These are phyloP conservation scores for Lophius americanus DNA, from an alignment of 2,797 vertebrate genomes.

Conservation along the genomic window DNA sequence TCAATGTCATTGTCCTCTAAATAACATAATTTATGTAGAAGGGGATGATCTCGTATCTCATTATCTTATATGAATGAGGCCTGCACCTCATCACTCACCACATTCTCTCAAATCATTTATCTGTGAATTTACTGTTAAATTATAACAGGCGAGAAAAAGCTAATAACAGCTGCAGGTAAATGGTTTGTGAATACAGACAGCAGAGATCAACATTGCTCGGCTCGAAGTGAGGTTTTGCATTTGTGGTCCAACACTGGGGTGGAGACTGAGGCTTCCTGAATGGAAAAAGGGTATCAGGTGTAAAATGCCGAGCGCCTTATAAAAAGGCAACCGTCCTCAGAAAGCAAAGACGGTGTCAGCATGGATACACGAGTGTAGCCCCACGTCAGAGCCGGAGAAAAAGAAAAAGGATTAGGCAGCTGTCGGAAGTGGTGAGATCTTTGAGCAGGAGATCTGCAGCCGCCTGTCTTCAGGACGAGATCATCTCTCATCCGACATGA, in stretches of 20 bases:
- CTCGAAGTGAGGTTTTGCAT: constrained; percentile 49
- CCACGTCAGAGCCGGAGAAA: background rate
- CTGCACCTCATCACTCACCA: too few species aligned
- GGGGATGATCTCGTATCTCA: too few species aligned
- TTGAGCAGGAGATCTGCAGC: background rate
- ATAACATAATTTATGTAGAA: too few species aligned
- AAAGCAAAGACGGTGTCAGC: background rate
- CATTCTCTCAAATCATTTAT: too few species aligned
- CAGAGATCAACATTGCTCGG: constrained; percentile 3
- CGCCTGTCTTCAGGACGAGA: constrained; percentile 15
- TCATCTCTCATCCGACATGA: constrained; percentile 39
- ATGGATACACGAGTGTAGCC: background rate
- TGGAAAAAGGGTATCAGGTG: constrained; percentile 33
- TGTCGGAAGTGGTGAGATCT: background rate
- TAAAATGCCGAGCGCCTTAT: constrained; percentile 24
- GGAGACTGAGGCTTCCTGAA: constrained; percentile 37
- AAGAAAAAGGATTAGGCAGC: background rate
- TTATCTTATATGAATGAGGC: too few species aligned
- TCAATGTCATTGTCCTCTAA: too few species aligned
- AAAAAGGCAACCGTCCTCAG: constrained; percentile 17
- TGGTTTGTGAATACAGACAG: background rate
- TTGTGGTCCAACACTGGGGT: constrained; percentile 22
- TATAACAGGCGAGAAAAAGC: background rate
- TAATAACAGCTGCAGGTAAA: background rate
- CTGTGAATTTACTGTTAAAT: background rate